These are phyloP conservation scores for Neoaliturus tenellus DNA, from an alignment of 2,888 invertebrate genomes.

Conservation along the genomic window DNA sequence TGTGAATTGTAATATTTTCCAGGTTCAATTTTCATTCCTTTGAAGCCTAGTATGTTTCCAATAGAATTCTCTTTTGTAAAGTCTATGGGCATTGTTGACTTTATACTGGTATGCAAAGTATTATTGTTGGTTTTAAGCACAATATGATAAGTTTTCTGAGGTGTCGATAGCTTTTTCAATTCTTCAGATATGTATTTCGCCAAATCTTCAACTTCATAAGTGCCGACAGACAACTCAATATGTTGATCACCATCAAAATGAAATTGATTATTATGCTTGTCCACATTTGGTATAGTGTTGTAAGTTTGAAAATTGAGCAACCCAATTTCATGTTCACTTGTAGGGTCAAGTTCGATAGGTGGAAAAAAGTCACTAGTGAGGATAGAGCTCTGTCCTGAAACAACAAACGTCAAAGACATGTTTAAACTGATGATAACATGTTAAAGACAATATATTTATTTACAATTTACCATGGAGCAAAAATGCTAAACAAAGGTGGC, in stretches of 20 bases:
- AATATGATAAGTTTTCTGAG: constrained; percentile 17
- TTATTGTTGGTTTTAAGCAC: constrained; percentile 65
- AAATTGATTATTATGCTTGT: constrained; percentile 69
- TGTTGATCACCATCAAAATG: constrained; percentile 64
- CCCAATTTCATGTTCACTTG: constrained; percentile 67
- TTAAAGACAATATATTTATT: background rate
- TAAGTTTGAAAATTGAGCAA: constrained; percentile 68
- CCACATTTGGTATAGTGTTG: constrained; percentile 69
- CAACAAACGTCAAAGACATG: background rate
- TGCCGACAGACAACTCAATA: constrained; percentile 67
- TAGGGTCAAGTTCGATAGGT: constrained; percentile 56
- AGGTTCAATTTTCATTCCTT: constrained; percentile 57
- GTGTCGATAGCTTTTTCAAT: constrained; percentile 19
- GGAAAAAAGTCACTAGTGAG: background rate
- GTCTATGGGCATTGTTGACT: constrained; percentile 60
- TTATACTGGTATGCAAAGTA: constrained; percentile 66
- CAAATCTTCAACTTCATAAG: constrained; percentile 69
- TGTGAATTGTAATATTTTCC: too few relatives aligned
- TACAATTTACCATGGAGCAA: background rate
- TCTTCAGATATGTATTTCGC: constrained; percentile 47
- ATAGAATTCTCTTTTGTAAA: constrained; percentile 59
- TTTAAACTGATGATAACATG: too few relatives aligned
- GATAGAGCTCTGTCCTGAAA: background rate
- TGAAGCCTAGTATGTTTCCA: constrained; percentile 67
- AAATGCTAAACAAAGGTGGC: background rate